These are phyloP conservation scores for Saccopteryx leptura DNA, from an alignment of 2,113 vertebrate genomes.

Conservation along the genomic window DNA sequence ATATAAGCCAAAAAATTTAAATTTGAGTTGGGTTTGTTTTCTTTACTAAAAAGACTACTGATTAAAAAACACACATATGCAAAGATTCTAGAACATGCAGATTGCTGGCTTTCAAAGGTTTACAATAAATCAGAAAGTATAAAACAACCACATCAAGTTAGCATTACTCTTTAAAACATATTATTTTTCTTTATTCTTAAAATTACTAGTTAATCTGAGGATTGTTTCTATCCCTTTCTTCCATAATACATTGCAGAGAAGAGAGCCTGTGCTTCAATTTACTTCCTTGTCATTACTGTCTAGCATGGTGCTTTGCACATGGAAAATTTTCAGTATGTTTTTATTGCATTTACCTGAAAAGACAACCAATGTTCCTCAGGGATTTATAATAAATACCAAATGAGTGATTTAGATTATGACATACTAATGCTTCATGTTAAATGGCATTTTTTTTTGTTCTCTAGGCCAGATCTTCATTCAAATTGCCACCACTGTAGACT, in stretches of 20 bases:
- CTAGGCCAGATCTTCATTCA: neutral
- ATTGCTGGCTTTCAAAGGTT: constrained; percentile 19
- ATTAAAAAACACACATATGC: neutral
- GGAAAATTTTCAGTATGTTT: constrained; percentile 7
- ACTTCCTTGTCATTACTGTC: neutral
- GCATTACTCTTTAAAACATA: neutral
- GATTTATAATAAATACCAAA: neutral
- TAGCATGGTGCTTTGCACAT: neutral
- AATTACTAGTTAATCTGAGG: neutral
- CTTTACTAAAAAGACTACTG: neutral
- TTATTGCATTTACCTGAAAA: constrained; percentile 9
- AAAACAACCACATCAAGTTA: constrained; percentile 10
- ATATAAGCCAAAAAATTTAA: neutral
- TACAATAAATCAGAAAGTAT: constrained; percentile 9
- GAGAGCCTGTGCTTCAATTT: neutral
- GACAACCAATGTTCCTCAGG: neutral
- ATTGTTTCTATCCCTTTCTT: constrained; percentile 11
- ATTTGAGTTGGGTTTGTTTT: neutral
- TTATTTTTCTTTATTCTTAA: constrained; percentile 4
- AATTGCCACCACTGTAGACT: neutral
- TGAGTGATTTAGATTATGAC: neutral
- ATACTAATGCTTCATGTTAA: neutral
- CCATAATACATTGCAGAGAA: neutral
- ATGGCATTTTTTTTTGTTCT: neutral
- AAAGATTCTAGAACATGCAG: constrained; percentile 30